These are phyloP conservation scores for Lissocephala sabroskyi DNA, from an alignment of 2,888 invertebrate species.

Conservation along the genomic window DNA sequence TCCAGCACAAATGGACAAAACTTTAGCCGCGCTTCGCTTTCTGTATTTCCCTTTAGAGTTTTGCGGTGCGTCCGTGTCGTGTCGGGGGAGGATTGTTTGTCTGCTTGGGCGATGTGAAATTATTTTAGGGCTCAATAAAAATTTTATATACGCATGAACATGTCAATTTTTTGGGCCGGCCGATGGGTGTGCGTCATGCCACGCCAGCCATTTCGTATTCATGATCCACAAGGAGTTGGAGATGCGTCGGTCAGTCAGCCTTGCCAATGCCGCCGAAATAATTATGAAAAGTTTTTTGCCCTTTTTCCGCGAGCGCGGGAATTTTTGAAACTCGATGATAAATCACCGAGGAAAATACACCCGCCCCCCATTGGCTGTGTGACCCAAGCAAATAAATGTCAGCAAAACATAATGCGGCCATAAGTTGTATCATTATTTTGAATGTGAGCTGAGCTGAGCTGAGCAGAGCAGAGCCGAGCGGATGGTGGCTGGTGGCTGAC, in stretches of 20 bases:
- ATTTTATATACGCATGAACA: slow-evolving; percentile 21
- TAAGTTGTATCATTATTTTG: slow-evolving; percentile 59
- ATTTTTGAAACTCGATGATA: too few species aligned
- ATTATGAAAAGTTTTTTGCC: too few species aligned
- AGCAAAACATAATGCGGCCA: slow-evolving; percentile 46
- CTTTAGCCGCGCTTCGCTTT: slow-evolving; percentile 24
- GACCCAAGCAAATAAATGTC: slow-evolving; percentile 41
- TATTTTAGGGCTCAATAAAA: slow-evolving; percentile 50
- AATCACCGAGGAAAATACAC: slow-evolving; percentile 28
- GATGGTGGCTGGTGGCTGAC: slow-evolving; percentile 9
- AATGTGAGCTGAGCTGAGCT: slow-evolving; percentile 16
- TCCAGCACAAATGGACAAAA: slow-evolving; percentile 26
- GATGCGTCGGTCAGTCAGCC: slow-evolving; percentile 18
- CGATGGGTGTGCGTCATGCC: slow-evolving; percentile 24
- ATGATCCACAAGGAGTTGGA: slow-evolving; percentile 26
- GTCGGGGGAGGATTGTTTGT: too few species aligned
- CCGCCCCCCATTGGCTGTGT: not conserved
- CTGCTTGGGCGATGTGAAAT: slow-evolving; percentile 32
- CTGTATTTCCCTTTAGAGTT: not conserved
- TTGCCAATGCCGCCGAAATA: too few species aligned
- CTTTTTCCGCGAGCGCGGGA: too few species aligned
- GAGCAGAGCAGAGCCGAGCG: slow-evolving; percentile 9
- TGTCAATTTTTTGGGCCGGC: not conserved
- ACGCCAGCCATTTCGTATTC: slow-evolving; percentile 31
- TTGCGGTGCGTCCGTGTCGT: too few species aligned